Evolutionary conservation across 2,113 vertebrate species (phyloP), one percentile per base, ranked within the genome.

Genomic region (Orientallactaga bullata): DNA sequence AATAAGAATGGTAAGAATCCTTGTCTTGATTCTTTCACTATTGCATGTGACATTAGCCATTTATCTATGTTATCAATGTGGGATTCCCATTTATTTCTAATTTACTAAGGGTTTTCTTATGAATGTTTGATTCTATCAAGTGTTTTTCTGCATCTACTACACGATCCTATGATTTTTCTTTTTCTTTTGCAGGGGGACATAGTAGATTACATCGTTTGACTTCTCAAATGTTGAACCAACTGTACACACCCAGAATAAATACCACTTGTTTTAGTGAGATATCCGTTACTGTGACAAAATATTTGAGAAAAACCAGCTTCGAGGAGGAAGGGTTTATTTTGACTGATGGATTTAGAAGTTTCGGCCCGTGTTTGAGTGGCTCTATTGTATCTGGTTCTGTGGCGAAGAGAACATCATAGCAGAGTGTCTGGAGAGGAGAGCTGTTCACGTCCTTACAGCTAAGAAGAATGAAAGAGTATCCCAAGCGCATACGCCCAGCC

Each of bases 221-320:
- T 91, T 86, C 91, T 87, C 37, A 93, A n/a, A 90, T 88, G 15
- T 77, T 90, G 68, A 94, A 69, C 17, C 16, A 87, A 17, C 4
- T 32, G 58, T 87, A 13, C 6, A 66, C 20, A 90, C 8, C 24
- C 89, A 72, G 6, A 51, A 81, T 81, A 90, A 93, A 91, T 87
- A 12, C 21, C 5, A 94, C 15, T 73, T 79, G 65, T 37, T n/a
- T 60, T 37, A 32, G 24, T 66, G 42, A 23, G n/a, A 32, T 60
- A 69, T 32, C 28, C 17, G 28, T 32, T 18, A 69, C 37, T 89
- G 3, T 80, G 47, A 32, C 28, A 71, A 80, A 60, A 71, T 71
- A 17, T 26, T 47, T 79, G 61, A 68, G 61, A 21, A 26, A 66
- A 37, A 58, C 58, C n/a, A 69, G 13, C 18, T 16, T 55, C 55